Base-by-base conservation (phyloP, 2,113 vertebrate species). In the Fregetta grallaria region DNA sequence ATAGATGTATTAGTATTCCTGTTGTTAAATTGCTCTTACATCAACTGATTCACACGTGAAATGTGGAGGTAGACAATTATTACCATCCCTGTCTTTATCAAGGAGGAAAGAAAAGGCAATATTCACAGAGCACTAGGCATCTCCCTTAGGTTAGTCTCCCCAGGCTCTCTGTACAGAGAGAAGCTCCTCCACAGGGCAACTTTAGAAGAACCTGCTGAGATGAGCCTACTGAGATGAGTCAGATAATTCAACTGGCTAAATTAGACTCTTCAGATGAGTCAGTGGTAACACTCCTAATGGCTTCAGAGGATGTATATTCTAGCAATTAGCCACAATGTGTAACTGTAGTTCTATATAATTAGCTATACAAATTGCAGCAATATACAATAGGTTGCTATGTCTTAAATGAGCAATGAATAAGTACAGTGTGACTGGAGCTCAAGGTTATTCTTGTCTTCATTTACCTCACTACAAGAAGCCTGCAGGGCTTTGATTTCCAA, bases 291-390 rank as follows among this genome's bases (percentile, higher is more conserved):
- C 19, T 92, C 40, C 66, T 95, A 96, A 95, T 86, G 77, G 81
- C 82, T 95, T 93, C 94, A 95, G 87, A 96, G 92, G 85, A 90
- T 97, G 87, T 73, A 91, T 94, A 96, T 96, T 95, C 81, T 34
- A n/a, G 81, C 94, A 97, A 93, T 96, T 96, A 96, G 32, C 95
- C 85, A 93, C 81, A 88, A 95, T 94, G 67, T 94, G 85, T 93
- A 96, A 96, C 81, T 68, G 65, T 56, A 95, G 66, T 89, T 96
- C 96, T 94, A 79, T 96, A 88, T 96, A 96, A 96, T 97, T 96
- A 97, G 62, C 77, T 82, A 58, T 94, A 96, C 90, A 94, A 97
- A 97, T 96, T 96, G 77, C 77, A 90, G 87, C 81, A 90, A 72
- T 96, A 96, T 92, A 96, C 96, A 96, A 90, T 95, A 93, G 85